Base-by-base conservation (phyloP, 2,888 invertebrate genomes). In the Drosophila bunnanda region DNA sequence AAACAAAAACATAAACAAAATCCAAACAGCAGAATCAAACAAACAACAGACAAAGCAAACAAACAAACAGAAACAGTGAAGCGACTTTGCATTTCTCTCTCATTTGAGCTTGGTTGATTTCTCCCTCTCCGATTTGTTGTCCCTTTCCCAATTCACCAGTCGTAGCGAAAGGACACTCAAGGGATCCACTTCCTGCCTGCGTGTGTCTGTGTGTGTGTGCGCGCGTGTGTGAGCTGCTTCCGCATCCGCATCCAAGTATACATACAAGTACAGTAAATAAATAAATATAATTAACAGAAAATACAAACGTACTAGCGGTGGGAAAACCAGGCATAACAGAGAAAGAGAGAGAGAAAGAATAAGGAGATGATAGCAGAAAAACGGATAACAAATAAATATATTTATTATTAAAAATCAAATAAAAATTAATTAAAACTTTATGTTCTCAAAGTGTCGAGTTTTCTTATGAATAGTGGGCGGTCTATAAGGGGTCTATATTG, bases 401-500 rank as follows among this genome's bases (percentile, higher is more conserved):
- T 87, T 82, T 82, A 82, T 77, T 82, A 82, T 84, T 87, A 79
- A 87, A 87, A 84, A 79, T 82, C 82, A 81, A 82, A 82, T 80
- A 88, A 78, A 82, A 77, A 85, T 84, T 80, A 70, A 86, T 86
- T 78, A 75, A 75, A 82, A 85, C 82, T 69, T 64, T 85, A 88
- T 82, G 83, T 79, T 76, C 81, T 77, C 75, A 52, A 81, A 69
- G 30, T 25, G 12, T n/a, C 6, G 61, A 12, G 62, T 68, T 50
- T 75, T 71, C 69, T 25, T 56, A 2, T 7, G 0, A n/a, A 46
- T 32, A 5, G 13, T 10, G 0, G 6, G n/a, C 25, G 17, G 6
- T 5, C 12, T 7, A 12, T n/a, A n/a, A n/a, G n/a, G n/a, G n/a
- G n/a, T n/a, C n/a, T n/a, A n/a, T n/a, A n/a, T n/a, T n/a, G n/a